A percentile compares a stretch with the other conserved stretches of the same genome.
These are phyloP conservation scores for Rhynchopsitta pachyrhyncha DNA, from an alignment of 2,113 vertebrate genomes.

Conservation along the genomic window DNA sequence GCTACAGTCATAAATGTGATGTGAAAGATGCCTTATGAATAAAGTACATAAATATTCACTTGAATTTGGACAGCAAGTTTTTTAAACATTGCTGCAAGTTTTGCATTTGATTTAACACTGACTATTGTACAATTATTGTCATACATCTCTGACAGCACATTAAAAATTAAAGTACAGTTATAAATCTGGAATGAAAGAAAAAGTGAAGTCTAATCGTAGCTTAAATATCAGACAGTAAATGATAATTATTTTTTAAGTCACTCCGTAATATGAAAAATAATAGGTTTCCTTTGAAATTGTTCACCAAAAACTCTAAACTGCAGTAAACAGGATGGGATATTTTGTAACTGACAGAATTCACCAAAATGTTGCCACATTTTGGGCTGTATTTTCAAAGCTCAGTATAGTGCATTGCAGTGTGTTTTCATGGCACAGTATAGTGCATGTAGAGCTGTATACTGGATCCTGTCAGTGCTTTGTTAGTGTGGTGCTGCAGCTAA, in stretches of 20 bases:
- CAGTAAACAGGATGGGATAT: not conserved
- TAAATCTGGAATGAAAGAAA: not conserved
- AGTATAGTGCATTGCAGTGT: not conserved
- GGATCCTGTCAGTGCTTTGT: not conserved
- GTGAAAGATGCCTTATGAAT: conserved; percentile 29
- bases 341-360: not conserved
- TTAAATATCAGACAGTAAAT: not conserved
- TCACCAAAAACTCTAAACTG: not conserved
- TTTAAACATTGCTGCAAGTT: not conserved
- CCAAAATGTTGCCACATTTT: not conserved
- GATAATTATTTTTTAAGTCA: not conserved
- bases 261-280: not conserved
- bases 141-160: not conserved
- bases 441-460: not conserved
- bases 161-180: conserved; percentile 22
- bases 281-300: not conserved
- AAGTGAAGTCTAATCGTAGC: not conserved
- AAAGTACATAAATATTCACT: conserved; percentile 58
- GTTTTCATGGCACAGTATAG: not conserved
- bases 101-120: conserved; percentile 29
- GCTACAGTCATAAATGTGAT: conserved; percentile 24
- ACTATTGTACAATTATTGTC: not conserved
- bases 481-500: not conserved
- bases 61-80: conserved; percentile 8
- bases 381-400: not conserved